phyloP scores from a whole-genome alignment of 2,113 vertebrate genomes.

The Athene cunicularia region DNA sequence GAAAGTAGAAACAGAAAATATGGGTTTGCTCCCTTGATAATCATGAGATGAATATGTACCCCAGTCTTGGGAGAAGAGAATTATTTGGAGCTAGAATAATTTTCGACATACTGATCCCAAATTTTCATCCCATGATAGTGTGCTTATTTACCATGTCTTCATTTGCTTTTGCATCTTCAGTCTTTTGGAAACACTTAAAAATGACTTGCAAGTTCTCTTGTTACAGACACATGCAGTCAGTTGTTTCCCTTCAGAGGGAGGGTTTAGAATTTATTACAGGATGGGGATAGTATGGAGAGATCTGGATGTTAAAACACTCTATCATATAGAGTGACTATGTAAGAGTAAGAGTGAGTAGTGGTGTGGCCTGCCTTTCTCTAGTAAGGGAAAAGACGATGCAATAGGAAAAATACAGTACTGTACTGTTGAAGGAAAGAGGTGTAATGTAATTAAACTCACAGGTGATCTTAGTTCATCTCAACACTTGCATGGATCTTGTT shows the following conservation, averaged over 20 bases:
- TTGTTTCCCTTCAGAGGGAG: background rate
- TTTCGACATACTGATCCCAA: background rate
- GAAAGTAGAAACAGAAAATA: background rate
- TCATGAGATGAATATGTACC: background rate
- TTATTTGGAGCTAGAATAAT: background rate
- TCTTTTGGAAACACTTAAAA: background rate
- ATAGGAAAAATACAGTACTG: background rate
- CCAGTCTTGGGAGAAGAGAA: background rate
- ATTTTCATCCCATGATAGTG: background rate
- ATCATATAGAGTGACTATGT: rapidly evolving
- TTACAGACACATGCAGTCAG: rapidly evolving
- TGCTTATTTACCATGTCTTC: background rate
- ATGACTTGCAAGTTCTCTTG: background rate
- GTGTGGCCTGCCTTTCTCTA: background rate
- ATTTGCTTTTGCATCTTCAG: background rate
- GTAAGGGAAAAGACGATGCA: background rate
- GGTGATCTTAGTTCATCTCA: background rate
- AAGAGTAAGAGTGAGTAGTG: background rate
- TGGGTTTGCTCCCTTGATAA: background rate
- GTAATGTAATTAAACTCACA: background rate
- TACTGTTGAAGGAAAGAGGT: background rate
- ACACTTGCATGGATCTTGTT: background rate
- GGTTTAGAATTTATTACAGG: background rate
- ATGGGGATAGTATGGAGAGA: background rate
- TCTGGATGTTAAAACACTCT: background rate